A percentile compares a stretch with the other conserved stretches of the same genome.
phyloP scores from a whole-genome alignment of 30 jellyfish, hydroid and myxozoan species.

The Mastigias papua region DNA sequence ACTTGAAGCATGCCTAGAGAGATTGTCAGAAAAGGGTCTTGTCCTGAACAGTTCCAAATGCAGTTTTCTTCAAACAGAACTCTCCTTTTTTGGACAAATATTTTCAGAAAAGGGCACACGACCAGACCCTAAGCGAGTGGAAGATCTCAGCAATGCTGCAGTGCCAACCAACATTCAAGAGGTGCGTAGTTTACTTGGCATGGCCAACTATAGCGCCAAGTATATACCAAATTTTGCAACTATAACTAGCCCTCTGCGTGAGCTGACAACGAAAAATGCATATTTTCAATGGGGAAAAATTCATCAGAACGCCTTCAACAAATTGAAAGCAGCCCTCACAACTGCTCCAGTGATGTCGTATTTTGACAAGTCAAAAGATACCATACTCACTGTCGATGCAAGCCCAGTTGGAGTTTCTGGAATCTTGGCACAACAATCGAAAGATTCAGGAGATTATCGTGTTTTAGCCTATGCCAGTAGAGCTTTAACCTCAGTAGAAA shows the following conservation, averaged over 20 bases:
- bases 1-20: conserved; percentile 20
- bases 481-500: conserved; percentile 19
- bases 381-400: conserved; percentile 27
- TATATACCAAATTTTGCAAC: conserved; percentile 36
- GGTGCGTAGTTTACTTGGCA: conserved; percentile 51
- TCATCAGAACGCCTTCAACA: conserved; percentile 24
- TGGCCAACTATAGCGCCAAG: conserved; percentile 48
- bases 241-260: conserved; percentile 53
- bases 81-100: conserved; percentile 59
- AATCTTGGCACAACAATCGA: conserved; percentile 29
- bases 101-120: conserved; percentile 36
- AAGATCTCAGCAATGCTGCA: conserved; percentile 18
- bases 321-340: conserved; percentile 33
- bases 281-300: conserved; percentile 14
- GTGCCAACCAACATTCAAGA: conserved; percentile 43
- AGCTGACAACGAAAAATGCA: conserved; percentile 38
- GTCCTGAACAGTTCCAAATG: conserved; percentile 54
- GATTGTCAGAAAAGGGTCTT: conserved; percentile 29
- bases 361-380: conserved; percentile 36
- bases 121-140: conserved; percentile 49
- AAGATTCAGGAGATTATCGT: not conserved
- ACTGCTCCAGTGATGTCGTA: conserved; percentile 41
- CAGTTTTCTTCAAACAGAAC: conserved; percentile 39
- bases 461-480: conserved; percentile 44
- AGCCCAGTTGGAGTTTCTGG: conserved; percentile 48